Conservation (phyloP, 2,113 vertebrate species). For the Oceanites oceanicus region DNA sequence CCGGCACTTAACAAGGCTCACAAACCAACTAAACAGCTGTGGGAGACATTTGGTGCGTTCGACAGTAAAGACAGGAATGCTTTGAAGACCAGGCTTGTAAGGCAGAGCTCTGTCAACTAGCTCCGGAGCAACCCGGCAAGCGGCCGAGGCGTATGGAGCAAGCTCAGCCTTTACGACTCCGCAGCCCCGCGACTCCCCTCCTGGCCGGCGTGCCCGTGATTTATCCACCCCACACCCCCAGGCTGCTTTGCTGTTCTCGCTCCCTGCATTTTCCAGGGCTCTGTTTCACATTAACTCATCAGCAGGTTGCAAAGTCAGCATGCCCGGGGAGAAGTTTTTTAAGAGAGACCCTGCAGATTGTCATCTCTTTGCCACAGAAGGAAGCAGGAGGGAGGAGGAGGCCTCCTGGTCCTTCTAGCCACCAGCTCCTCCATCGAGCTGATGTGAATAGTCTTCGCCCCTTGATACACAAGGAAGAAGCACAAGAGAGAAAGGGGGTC, state of each 20-base stretch:
- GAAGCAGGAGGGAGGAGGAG: not conserved
- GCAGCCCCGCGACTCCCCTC: not conserved
- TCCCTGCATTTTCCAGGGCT: not conserved
- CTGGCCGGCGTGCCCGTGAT: not conserved
- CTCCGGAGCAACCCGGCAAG: not conserved
- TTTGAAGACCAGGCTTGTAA: conserved; percentile 42
- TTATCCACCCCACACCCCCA: not conserved
- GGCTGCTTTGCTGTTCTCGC: not conserved
- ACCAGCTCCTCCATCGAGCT: not conserved
- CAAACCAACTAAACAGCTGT: conserved; percentile 61
- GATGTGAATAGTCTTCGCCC: not conserved
- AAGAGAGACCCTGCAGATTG: conserved; percentile 22
- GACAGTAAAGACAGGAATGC: conserved; percentile 66
- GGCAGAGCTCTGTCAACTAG: conserved; percentile 4
- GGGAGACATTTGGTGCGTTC: conserved; percentile 48
- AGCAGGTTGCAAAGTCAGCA: conserved; percentile 12
- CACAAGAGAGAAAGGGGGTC: not conserved
- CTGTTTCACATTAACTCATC: conserved; percentile 57
- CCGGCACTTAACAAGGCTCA: conserved; percentile 40
- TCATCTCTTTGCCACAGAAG: not conserved
- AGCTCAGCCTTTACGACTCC: conserved; percentile 3
- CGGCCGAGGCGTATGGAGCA: not conserved
- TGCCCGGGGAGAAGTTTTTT: not conserved
- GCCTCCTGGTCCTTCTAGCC: not conserved
- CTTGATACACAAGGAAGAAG: not conserved